phyloP scores from a whole-genome alignment of 2,888 invertebrate species.

The Scelioninae gen. 2 region DNA sequence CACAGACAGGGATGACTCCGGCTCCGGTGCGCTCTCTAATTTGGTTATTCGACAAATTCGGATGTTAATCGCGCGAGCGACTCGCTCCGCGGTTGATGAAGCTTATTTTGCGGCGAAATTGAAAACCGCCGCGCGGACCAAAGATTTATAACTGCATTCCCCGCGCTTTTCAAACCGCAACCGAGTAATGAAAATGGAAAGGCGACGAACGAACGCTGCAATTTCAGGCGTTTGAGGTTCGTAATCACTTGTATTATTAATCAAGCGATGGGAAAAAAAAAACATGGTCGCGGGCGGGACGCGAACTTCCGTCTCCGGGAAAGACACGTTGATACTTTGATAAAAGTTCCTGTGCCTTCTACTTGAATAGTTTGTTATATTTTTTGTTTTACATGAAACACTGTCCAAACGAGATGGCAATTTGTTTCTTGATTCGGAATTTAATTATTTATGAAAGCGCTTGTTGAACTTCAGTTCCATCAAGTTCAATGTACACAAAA shows the following conservation, averaged over 20 bases:
- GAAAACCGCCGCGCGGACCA: conserved; percentile 56
- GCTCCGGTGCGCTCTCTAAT: conserved; percentile 65
- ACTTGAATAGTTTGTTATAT: too few species aligned
- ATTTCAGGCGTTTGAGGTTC: not conserved
- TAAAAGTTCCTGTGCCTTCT: too few species aligned
- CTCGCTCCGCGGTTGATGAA: conserved; percentile 61
- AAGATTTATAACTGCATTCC: conserved; percentile 40
- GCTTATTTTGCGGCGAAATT: conserved; percentile 63
- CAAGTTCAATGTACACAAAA: too few species aligned
- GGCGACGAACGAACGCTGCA: not conserved
- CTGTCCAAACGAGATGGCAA: too few species aligned
- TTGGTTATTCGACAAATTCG: conserved; percentile 69
- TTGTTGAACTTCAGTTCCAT: too few species aligned
- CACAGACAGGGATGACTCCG: too few species aligned
- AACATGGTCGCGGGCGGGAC: too few species aligned
- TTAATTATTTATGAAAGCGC: too few species aligned
- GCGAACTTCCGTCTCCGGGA: too few species aligned
- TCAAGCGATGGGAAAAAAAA: not conserved
- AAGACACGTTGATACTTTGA: too few species aligned
- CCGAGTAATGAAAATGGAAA: not conserved
- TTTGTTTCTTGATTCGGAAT: too few species aligned
- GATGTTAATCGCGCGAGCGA: conserved; percentile 64
- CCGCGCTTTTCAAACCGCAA: conserved; percentile 27
- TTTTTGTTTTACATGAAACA: too few species aligned
- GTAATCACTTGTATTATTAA: not conserved